A percentile compares a stretch with the other conserved stretches of the same genome.
phyloP scores from a whole-genome alignment of 64 coral and sea anemone species.

The Pocillopora verrucosa region DNA sequence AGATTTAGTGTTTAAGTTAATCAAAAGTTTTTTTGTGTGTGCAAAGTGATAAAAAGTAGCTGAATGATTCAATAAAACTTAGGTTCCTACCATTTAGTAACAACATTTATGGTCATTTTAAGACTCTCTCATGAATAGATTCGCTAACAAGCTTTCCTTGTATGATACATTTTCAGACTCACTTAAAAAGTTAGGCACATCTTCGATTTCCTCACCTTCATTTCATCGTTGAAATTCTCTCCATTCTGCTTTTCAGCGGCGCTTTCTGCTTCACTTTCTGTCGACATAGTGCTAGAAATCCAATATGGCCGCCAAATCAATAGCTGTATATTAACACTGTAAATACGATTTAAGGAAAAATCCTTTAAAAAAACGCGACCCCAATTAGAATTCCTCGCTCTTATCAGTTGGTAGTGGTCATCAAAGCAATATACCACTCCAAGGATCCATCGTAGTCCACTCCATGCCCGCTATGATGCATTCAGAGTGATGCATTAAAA shows the following conservation, averaged over 20 bases:
- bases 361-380: not conserved
- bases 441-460: not conserved
- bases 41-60: too few relatives aligned
- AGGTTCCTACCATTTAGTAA: too few relatives aligned
- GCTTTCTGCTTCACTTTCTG: not conserved
- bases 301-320: slow-evolving; percentile 25
- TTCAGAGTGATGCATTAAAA: not conserved
- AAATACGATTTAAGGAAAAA: slow-evolving; percentile 15
- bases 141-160: not conserved
- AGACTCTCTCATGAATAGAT: too few relatives aligned
- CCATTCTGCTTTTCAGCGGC: slow-evolving; percentile 11
- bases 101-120: too few relatives aligned
- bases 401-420: slow-evolving; percentile 11
- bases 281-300: slow-evolving; percentile 21
- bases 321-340: not conserved
- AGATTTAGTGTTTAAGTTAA: too few relatives aligned
- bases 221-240: slow-evolving; percentile 30
- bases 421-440: not conserved
- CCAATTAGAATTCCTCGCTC: not conserved
- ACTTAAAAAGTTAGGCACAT: not conserved
- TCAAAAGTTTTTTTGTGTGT: too few relatives aligned
- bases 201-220: slow-evolving; percentile 16
- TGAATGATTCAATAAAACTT: too few relatives aligned
- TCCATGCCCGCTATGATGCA: not conserved
- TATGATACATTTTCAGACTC: not conserved